Conservation (phyloP, 2,113 vertebrate species). For the Nyctereutes procyonoides region DNA sequence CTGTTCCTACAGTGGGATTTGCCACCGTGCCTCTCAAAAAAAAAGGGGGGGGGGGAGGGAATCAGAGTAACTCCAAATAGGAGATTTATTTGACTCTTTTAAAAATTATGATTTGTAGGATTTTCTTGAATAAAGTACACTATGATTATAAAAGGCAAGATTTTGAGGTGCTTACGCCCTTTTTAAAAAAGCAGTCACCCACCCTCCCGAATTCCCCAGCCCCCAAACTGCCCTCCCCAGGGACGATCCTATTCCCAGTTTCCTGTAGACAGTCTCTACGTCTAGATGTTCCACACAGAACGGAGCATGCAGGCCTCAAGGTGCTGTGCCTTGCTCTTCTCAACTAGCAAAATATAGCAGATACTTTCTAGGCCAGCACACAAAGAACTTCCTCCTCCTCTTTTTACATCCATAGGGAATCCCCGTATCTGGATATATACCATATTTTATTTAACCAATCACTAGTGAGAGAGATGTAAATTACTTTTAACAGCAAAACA, state of each 20-base stretch:
- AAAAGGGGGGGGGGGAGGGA: background rate
- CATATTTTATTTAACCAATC: background rate
- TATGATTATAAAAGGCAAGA: background rate
- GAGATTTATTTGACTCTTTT: background rate
- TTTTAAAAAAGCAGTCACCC: background rate
- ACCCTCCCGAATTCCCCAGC: background rate
- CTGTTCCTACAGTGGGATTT: background rate
- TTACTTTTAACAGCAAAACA: background rate
- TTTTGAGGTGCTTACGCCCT: background rate
- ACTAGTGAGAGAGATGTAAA: background rate
- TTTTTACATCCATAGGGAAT: background rate
- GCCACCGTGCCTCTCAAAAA: background rate
- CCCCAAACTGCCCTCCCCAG: background rate
- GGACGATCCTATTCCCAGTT: no score
- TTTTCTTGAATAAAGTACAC: background rate
- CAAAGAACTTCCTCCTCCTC: background rate
- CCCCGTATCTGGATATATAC: background rate
- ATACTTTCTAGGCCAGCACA: background rate
- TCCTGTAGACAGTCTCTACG: fast-evolving
- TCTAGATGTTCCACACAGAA: background rate
- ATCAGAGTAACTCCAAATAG: background rate
- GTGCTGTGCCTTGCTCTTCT: background rate
- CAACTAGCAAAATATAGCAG: fast-evolving
- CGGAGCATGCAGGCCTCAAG: fast-evolving
- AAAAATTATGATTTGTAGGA: background rate